A percentile compares a stretch with the other conserved stretches of the same genome.
Evolutionary conservation across 2,888 invertebrate species (phyloP).

Genomic region (Achlya flavicornis): DNA sequence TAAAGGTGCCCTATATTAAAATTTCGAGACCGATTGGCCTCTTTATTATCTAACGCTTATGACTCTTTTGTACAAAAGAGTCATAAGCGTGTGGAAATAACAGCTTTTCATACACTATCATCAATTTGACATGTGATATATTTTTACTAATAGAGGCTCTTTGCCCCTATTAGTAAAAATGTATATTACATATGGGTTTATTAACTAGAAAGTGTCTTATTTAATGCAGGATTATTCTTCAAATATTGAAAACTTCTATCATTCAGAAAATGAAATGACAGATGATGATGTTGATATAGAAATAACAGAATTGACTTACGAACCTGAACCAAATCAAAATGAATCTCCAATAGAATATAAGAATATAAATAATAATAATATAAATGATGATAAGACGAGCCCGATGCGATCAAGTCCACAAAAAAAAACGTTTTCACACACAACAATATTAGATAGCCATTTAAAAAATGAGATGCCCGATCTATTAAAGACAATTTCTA

Average conservation of each 20-base stretch:
- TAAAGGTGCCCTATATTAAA: no score
- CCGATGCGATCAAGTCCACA: slow-evolving; percentile 32
- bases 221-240: slow-evolving; percentile 74
- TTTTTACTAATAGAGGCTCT: no score
- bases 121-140: no score
- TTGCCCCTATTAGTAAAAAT: no score
- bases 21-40: no score
- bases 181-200: neutral
- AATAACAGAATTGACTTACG: slow-evolving; percentile 59
- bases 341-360: slow-evolving; percentile 44
- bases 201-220: slow-evolving; percentile 15
- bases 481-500: slow-evolving; percentile 71
- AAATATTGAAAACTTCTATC: slow-evolving; percentile 76
- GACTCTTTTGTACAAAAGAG: no score
- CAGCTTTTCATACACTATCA: no score
- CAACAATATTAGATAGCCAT: slow-evolving; percentile 47
- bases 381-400: slow-evolving; percentile 46
- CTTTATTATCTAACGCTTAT: no score
- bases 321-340: slow-evolving; percentile 52
- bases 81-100: no score
- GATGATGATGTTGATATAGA: slow-evolving; percentile 78
- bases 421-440: slow-evolving; percentile 37
- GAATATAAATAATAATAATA: slow-evolving; percentile 75
- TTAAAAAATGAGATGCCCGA: slow-evolving; percentile 70
- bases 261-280: slow-evolving; percentile 81